Evolutionary conservation across 2,888 invertebrate genomes (phyloP), one percentile per base, ranked within the genome.

Genomic region (Pachydiplax longipennis): DNA sequence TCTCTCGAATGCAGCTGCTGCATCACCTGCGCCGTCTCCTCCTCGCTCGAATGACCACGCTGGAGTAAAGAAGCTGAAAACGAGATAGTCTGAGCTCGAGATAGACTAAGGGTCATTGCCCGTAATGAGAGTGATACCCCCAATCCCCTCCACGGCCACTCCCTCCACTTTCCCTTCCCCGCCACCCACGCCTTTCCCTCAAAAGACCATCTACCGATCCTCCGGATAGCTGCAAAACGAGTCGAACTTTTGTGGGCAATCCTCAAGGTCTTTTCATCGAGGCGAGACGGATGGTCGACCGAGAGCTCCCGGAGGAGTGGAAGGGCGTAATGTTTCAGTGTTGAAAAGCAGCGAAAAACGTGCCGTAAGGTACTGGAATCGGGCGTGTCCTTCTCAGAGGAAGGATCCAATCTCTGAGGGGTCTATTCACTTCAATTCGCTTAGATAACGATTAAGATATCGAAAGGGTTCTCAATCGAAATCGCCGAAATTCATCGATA

Each of bases 101-200:
- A 61, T 87, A 87, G 87, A 87, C 61, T 22, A 1, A 83, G 61
- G 87, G 87, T 87, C 87, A 87, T 87, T 87, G 87, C 61, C 87
- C 87, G 87, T 87, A 87, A 87, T 87, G 61, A 87, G 82, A 82
- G 87, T 65, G 87, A 37, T 37, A 6, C 87, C 61, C 83, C 25
- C 82, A 22, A 58, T 35, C 8, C 4, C 35, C 58, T 83, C 44
- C 44, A 44, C 10, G 31, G 22, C 83, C 58, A 58, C 53, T 10
- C 4, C 35, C 58, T 83, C 44, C 44, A 44, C 44, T 10, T 37
- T 37, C 37, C 44, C 10, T 44, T 44, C 44, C 44, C 44, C 44
- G 31, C 35, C 80, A 15, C 80, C 22, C 80, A 13, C 80, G 15
- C 35, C 80, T 25, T 5, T 22, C 80, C 25, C 31, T 10, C 80